phyloP scores from a whole-genome alignment of 2,797 vertebrate species.

The Ambastaia sidthimunki region DNA sequence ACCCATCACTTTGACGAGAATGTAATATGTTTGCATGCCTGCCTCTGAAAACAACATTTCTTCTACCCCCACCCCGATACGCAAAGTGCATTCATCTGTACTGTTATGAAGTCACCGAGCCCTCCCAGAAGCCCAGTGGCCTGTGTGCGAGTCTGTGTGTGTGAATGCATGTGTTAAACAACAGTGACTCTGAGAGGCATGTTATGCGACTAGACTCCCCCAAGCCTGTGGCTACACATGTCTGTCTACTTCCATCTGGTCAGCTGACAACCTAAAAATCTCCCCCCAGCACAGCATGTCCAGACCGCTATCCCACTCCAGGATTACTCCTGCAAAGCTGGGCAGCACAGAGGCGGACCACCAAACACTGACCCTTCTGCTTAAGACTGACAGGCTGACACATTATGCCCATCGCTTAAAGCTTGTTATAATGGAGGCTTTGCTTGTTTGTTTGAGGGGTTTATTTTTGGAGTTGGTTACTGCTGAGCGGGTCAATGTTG shows the following conservation, averaged over 20 bases:
- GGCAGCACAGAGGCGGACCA: not conserved
- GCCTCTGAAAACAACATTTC: conserved; percentile 9
- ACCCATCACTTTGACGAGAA: conserved; percentile 1
- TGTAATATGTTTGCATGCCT: not conserved
- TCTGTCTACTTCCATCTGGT: conserved; percentile 52
- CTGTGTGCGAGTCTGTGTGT: conserved; percentile 29
- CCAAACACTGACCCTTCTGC: conserved; percentile 14
- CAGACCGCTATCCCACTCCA: not conserved
- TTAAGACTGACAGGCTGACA: conserved; percentile 26
- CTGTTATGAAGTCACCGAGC: conserved; percentile 28
- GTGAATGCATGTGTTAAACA: conserved; percentile 42
- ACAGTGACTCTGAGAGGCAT: conserved; percentile 37
- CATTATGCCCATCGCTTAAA: conserved; percentile 20
- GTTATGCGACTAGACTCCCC: conserved; percentile 36
- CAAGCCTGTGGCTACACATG: conserved; percentile 28
- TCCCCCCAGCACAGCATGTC: conserved; percentile 17
- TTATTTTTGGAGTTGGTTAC: not conserved
- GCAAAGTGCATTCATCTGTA: conserved; percentile 27
- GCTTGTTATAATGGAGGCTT: conserved; percentile 32
- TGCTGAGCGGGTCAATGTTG: not conserved
- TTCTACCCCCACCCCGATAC: not conserved
- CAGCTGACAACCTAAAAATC: conserved; percentile 21
- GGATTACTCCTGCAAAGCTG: not conserved
- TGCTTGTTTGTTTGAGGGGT: not conserved
- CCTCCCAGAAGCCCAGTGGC: conserved; percentile 26